A percentile compares a stretch with the other conserved stretches of the same genome.
Evolutionary conservation across 2,888 invertebrate species (phyloP).

Genomic region (Hirtodrosophila duncani): DNA sequence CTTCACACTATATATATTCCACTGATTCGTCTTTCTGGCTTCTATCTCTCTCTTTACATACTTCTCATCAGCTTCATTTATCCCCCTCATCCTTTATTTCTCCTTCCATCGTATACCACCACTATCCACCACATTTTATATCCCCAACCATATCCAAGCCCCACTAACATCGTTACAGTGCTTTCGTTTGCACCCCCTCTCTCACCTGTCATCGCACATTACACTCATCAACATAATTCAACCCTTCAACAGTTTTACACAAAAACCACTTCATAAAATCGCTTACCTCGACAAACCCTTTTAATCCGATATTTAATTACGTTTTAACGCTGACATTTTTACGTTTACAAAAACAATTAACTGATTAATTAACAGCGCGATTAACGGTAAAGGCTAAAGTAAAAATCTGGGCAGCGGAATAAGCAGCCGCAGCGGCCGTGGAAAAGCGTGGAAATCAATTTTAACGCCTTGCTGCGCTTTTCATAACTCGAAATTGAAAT

Average conservation of each 20-base stretch:
- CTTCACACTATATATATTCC: no score
- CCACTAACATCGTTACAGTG: no score
- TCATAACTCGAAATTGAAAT: slow-evolving; percentile 50
- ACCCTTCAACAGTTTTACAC: slow-evolving; percentile 6
- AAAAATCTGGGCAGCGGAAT: slow-evolving; percentile 9
- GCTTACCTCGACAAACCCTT: slow-evolving; percentile 27
- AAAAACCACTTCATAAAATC: slow-evolving; percentile 31
- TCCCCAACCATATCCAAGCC: no score
- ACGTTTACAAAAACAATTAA: slow-evolving; percentile 53
- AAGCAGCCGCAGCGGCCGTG: slow-evolving; percentile 13
- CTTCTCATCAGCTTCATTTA: no score
- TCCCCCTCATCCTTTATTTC: no score
- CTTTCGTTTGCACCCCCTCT: no score
- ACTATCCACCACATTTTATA: no score
- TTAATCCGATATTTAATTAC: slow-evolving; percentile 56
- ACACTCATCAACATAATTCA: slow-evolving; percentile 8
- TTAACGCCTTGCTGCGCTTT: slow-evolving; percentile 40
- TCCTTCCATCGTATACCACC: no score
- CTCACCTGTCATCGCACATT: no score
- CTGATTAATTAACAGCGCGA: slow-evolving; percentile 60
- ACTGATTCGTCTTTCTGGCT: no score
- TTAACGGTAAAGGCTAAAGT: slow-evolving; percentile 31
- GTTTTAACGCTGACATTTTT: slow-evolving; percentile 48
- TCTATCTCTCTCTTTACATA: no score
- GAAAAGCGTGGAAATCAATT: slow-evolving; percentile 47